A percentile compares a stretch with the other conserved stretches of the same genome.
phyloP scores from a whole-genome alignment of 2,113 vertebrate species.

The Azemiops feae region DNA sequence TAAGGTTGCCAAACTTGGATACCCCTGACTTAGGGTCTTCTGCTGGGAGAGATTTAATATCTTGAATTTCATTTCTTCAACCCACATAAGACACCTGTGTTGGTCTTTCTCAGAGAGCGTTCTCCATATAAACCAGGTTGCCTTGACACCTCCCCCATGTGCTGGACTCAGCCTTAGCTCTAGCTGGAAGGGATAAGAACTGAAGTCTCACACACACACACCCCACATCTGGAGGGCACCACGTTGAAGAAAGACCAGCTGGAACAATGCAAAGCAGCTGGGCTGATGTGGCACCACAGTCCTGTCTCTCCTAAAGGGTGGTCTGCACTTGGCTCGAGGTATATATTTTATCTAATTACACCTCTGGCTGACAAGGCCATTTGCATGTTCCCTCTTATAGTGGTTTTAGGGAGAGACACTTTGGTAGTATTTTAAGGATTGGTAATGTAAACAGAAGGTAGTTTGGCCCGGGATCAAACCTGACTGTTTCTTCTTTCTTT shows the following conservation, averaged over 20 bases:
- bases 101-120: not conserved
- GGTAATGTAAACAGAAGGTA: not conserved
- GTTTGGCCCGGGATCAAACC: not conserved
- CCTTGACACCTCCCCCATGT: not conserved
- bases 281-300: not conserved
- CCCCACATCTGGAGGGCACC: not conserved
- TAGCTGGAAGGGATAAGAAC: not conserved
- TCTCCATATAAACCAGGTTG: not conserved
- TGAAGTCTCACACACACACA: not conserved
- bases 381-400: not conserved
- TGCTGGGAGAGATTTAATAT: not conserved
- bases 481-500: not conserved
- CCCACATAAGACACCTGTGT: not conserved
- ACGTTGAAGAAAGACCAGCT: not conserved
- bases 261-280: not conserved
- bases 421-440: not conserved
- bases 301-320: not conserved
- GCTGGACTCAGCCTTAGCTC: not conserved
- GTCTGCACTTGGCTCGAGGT: not conserved
- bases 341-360: constrained; percentile 11
- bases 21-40: not conserved
- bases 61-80: not conserved
- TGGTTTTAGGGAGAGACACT: not conserved
- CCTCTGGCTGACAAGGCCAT: not conserved
- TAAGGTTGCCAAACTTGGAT: not conserved